phyloP scores from a whole-genome alignment of 2,888 invertebrate species.

The Drosophila subsilvestris region DNA sequence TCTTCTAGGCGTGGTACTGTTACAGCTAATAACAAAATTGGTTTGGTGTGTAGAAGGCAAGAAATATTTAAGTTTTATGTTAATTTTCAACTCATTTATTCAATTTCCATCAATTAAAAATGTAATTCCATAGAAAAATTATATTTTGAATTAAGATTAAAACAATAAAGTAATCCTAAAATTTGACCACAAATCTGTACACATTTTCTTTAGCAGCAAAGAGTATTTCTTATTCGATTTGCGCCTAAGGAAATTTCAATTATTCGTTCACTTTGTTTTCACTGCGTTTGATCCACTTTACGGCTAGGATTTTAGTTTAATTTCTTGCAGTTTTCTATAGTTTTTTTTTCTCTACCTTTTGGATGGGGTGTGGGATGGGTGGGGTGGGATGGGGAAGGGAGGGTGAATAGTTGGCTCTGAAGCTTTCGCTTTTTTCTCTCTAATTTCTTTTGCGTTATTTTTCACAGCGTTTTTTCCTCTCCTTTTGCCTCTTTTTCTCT shows the following conservation, averaged over 20 bases:
- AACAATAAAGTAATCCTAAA: too few species aligned
- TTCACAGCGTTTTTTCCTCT: conserved; percentile 53
- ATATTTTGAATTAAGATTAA: background rate
- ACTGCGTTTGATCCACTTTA: conserved; percentile 69
- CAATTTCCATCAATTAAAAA: background rate
- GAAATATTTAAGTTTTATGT: too few species aligned
- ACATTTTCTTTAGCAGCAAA: background rate
- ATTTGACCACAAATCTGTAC: too few species aligned
- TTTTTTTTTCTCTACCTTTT: conserved; percentile 38
- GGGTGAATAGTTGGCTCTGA: conserved; percentile 54
- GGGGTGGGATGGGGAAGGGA: conserved; percentile 12
- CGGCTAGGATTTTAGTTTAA: conserved; percentile 73
- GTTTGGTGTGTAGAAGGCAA: too few species aligned
- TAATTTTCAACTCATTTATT: background rate
- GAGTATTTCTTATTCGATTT: background rate
- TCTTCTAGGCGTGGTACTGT: too few species aligned
- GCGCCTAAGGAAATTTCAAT: background rate
- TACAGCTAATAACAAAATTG: too few species aligned
- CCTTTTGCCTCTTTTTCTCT: conserved; percentile 1
- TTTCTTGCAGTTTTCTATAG: conserved; percentile 61
- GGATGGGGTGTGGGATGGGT: background rate
- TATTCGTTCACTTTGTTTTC: conserved; percentile 27
- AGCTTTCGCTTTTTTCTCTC: conserved; percentile 72
- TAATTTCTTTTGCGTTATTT: conserved; percentile 74
- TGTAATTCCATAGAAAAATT: background rate